These are phyloP conservation scores for Aphaenogaster rudis DNA, from an alignment of 1,140 invertebrate genomes.

Conservation along the genomic window DNA sequence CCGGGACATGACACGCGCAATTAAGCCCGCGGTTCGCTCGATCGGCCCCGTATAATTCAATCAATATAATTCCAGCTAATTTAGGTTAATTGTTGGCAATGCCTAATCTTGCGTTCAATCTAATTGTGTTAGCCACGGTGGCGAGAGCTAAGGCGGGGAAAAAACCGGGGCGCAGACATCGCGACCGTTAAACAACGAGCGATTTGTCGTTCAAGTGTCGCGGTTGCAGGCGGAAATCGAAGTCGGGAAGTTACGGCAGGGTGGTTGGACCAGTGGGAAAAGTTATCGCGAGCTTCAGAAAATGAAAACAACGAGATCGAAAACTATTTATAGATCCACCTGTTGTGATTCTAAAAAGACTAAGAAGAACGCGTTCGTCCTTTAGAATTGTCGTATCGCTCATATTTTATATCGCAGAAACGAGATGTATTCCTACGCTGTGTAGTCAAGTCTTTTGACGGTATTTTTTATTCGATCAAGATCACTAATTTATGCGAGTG, in stretches of 20 bases:
- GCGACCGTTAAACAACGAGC: background rate
- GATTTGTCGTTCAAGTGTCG: background rate
- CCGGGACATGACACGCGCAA: slow-evolving; percentile 61
- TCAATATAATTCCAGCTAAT: slow-evolving; percentile 73
- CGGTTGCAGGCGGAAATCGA: background rate
- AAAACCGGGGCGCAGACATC: background rate
- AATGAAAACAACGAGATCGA: background rate
- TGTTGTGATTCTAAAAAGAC: background rate
- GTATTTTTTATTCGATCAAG: background rate
- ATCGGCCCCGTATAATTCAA: slow-evolving; percentile 71
- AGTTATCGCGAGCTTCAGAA: background rate
- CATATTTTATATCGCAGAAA: too few species aligned
- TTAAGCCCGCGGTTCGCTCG: slow-evolving; percentile 58
- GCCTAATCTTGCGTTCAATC: slow-evolving; percentile 66
- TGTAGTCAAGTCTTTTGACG: background rate
- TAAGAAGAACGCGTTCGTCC: background rate
- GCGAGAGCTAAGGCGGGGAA: background rate
- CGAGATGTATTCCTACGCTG: background rate
- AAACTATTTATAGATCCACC: background rate
- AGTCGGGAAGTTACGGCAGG: too few species aligned
- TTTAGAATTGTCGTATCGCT: background rate
- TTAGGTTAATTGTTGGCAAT: slow-evolving; percentile 66
- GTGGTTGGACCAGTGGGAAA: background rate
- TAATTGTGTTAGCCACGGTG: slow-evolving; percentile 52
- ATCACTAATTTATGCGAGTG: background rate